phyloP scores from a whole-genome alignment of 1,140 invertebrate species.

The Heliconius nattereri region DNA sequence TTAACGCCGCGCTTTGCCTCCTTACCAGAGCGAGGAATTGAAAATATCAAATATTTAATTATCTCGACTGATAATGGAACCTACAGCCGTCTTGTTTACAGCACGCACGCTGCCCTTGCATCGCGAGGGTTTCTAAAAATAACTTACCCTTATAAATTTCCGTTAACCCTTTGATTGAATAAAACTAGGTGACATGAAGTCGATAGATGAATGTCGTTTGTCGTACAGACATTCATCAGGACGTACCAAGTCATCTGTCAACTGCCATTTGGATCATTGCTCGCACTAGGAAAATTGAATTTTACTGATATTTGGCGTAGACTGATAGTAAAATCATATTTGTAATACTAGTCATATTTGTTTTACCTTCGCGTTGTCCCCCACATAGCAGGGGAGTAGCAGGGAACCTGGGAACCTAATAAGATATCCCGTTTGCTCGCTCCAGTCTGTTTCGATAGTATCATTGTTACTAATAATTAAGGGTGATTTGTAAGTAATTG shows the following conservation, averaged over 20 bases:
- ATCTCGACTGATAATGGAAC: neutral
- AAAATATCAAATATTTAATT: neutral
- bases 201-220: neutral
- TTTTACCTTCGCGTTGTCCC: neutral
- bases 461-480: too few species aligned
- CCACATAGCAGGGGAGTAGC: neutral
- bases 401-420: too few species aligned
- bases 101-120: neutral
- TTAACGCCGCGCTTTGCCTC: too few species aligned
- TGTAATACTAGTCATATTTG: neutral
- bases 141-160: neutral
- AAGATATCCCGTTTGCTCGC: too few species aligned
- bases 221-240: constrained; percentile 6
- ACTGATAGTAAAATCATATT: too few species aligned
- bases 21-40: too few species aligned
- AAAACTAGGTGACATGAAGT: neutral
- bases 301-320: neutral
- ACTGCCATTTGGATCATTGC: constrained; percentile 6
- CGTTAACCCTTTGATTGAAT: neutral
- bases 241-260: neutral
- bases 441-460: too few species aligned
- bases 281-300: neutral
- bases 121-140: neutral
- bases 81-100: neutral
- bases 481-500: too few species aligned